These are phyloP conservation scores for Whitmania pigra DNA, from an alignment of 1,140 invertebrate species.

Conservation along the genomic window DNA sequence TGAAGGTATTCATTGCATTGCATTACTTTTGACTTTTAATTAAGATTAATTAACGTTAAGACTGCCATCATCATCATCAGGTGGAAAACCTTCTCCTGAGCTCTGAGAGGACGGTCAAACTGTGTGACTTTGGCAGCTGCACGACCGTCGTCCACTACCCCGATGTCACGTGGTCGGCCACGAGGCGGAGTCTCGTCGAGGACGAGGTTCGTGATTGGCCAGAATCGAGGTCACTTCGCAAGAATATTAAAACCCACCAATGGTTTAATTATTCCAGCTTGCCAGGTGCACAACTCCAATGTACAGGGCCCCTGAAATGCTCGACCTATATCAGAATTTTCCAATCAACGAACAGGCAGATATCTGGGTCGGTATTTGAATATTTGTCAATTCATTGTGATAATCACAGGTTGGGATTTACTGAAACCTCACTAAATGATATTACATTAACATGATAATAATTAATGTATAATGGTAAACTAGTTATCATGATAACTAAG, in stretches of 20 bases:
- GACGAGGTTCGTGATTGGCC: constrained; percentile 56
- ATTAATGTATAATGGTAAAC: too few relatives aligned
- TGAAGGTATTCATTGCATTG: constrained; percentile 42
- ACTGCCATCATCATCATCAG: constrained; percentile 37
- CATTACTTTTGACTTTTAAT: neutral
- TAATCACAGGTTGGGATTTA: neutral
- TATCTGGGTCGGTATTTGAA: constrained; percentile 56
- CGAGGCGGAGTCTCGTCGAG: constrained; percentile 77
- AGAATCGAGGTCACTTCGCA: too few relatives aligned
- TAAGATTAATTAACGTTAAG: constrained; percentile 2
- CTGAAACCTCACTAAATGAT: too few relatives aligned
- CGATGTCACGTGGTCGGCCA: constrained; percentile 76
- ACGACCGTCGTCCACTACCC: constrained; percentile 70
- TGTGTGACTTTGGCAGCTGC: constrained; percentile 97
- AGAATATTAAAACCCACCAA: too few relatives aligned
- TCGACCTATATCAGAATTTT: constrained; percentile 93
- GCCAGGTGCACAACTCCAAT: constrained; percentile 53
- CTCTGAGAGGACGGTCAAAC: constrained; percentile 68
- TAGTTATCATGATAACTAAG: too few relatives aligned
- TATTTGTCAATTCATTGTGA: neutral
- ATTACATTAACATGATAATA: too few relatives aligned
- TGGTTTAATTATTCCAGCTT: constrained; percentile 42
- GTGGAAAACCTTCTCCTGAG: constrained; percentile 64
- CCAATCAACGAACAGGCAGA: constrained; percentile 70
- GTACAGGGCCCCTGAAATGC: constrained; percentile 77